Percentiles rank a stretch among this genome's conserved stretches.
Conservation (phyloP, 2,797 vertebrate genomes). For the Halcyon badia region DNA sequence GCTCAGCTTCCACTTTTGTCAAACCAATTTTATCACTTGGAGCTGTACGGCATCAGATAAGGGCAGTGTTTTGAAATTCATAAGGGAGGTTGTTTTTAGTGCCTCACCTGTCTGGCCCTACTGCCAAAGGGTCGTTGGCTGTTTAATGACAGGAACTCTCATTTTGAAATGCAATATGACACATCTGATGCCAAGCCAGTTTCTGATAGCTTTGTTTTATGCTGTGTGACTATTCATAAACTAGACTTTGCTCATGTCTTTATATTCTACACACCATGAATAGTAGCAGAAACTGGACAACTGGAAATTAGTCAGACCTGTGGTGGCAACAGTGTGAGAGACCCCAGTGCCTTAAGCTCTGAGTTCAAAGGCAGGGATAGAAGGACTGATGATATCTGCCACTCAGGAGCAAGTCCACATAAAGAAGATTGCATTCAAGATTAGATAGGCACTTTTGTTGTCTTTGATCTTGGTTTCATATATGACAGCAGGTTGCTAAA, state of each 20-base stretch:
- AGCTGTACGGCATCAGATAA: neutral
- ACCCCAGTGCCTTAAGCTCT: neutral
- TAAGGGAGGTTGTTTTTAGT: neutral
- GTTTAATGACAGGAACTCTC: neutral
- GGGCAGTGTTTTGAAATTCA: neutral
- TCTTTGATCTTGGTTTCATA: slow-evolving; percentile 45
- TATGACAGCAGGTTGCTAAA: slow-evolving; percentile 24
- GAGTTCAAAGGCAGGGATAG: neutral
- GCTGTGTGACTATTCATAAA: neutral
- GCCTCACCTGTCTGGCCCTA: neutral
- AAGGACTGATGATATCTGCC: neutral
- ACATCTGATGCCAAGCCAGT: neutral
- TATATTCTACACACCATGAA: neutral
- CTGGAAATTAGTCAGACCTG: neutral
- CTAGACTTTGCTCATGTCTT: neutral
- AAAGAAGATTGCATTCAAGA: slow-evolving; percentile 30
- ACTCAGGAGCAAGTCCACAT: neutral
- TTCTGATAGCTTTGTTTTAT: neutral
- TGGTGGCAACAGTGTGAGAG: neutral
- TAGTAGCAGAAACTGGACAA: neutral
- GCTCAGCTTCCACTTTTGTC: neutral
- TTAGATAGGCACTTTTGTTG: slow-evolving; percentile 11
- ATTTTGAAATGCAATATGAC: neutral
- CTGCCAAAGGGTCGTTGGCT: neutral
- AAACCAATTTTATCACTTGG: neutral